Percentiles rank a stretch among this genome's conserved stretches.
These are phyloP conservation scores for Lycorma delicatula DNA, from an alignment of 1,140 invertebrate species.

Conservation along the genomic window DNA sequence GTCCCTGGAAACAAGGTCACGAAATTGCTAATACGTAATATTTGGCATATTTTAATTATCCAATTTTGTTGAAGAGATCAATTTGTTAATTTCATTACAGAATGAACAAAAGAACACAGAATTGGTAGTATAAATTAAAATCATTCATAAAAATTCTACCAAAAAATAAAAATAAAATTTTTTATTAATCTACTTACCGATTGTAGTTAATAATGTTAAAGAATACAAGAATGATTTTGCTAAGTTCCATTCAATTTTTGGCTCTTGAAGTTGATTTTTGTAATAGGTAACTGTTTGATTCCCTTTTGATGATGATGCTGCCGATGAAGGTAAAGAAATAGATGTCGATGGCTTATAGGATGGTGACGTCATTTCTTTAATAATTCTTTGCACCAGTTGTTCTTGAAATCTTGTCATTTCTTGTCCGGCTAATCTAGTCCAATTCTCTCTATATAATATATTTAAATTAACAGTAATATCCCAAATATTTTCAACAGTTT, in stretches of 20 bases:
- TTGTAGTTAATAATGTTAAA: constrained; percentile 89
- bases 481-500: constrained; percentile 85
- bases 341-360: too few species aligned
- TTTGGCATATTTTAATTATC: too few species aligned
- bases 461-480: constrained; percentile 89
- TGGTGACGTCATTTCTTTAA: constrained; percentile 51
- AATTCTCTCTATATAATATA: constrained; percentile 90
- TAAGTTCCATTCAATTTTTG: constrained; percentile 70
- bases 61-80: too few species aligned
- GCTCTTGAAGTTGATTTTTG: neutral
- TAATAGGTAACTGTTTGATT: too few species aligned
- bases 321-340: too few species aligned
- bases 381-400: constrained; percentile 66
- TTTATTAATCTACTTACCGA: constrained; percentile 70
- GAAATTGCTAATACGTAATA: too few species aligned
- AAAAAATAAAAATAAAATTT: too few species aligned
- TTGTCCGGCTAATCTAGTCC: constrained; percentile 76
- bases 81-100: too few species aligned
- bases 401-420: constrained; percentile 86
- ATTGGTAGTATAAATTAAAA: too few species aligned
- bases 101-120: too few species aligned
- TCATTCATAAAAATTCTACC: too few species aligned
- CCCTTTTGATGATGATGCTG: constrained; percentile 24
- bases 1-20: too few species aligned
- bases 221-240: constrained; percentile 92